Evolutionary conservation across 2,797 vertebrate species (phyloP).

Genomic region (Iguana delicatissima): DNA sequence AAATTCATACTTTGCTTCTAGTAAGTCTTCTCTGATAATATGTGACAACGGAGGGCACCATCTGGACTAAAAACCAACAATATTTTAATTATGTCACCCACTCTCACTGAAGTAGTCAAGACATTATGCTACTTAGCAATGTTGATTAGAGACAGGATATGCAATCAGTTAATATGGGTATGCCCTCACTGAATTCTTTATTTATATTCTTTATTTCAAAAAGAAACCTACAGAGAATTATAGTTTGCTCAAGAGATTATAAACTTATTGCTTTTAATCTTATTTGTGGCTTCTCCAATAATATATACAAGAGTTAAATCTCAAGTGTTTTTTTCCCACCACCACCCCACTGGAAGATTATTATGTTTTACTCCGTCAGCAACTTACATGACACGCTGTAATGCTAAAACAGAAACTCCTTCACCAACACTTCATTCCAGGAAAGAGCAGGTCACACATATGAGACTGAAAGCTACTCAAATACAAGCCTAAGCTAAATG

Average conservation of each 20-base stretch:
- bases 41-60: too few species aligned
- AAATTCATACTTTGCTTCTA: slow-evolving; percentile 1
- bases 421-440: slow-evolving; percentile 71
- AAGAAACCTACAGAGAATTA: slow-evolving; percentile 23
- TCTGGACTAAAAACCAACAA: neutral
- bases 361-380: slow-evolving; percentile 68
- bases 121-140: neutral
- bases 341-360: slow-evolving; percentile 37
- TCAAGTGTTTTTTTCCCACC: slow-evolving; percentile 66
- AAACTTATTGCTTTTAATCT: slow-evolving; percentile 54
- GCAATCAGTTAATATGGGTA: neutral
- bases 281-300: slow-evolving; percentile 68
- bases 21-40: slow-evolving; percentile 20
- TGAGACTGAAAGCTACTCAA: slow-evolving; percentile 44
- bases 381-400: slow-evolving; percentile 65
- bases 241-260: slow-evolving; percentile 57
- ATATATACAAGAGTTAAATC: slow-evolving; percentile 70
- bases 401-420: slow-evolving; percentile 74
- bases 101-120: neutral
- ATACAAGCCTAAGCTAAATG: slow-evolving; percentile 45
- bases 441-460: slow-evolving; percentile 65
- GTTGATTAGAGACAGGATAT: too few species aligned
- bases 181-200: neutral
- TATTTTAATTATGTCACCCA: neutral
- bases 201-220: slow-evolving; percentile 41